Percentiles rank a stretch among this genome's conserved stretches.
Evolutionary conservation across 2,113 vertebrate genomes (phyloP).

Genomic region (Oenanthe melanoleuca): DNA sequence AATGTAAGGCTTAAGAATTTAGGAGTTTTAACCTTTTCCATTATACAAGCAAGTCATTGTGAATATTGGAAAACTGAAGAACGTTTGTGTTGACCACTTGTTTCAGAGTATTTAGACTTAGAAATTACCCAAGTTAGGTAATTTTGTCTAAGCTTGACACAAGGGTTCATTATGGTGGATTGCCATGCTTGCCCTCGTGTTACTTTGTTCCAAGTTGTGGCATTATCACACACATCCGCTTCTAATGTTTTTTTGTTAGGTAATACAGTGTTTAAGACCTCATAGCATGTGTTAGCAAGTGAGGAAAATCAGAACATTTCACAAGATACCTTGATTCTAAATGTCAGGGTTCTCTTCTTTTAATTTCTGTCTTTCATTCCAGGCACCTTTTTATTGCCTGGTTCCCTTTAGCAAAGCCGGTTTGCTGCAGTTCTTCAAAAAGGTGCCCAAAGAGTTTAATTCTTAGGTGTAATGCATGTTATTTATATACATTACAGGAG

Average conservation of each 20-base stretch:
- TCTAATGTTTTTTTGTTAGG: not conserved
- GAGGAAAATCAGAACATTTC: not conserved
- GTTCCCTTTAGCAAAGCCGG: not conserved
- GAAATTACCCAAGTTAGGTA: not conserved
- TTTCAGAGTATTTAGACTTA: not conserved
- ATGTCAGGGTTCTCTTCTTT: not conserved
- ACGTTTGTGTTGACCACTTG: constrained; percentile 11
- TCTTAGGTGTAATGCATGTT: not conserved
- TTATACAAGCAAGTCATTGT: constrained; percentile 1
- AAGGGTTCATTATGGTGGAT: not conserved
- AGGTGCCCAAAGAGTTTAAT: not conserved
- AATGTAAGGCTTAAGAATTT: constrained; percentile 7
- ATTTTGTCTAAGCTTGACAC: constrained; percentile 2
- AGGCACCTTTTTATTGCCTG: not conserved
- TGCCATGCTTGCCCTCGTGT: not conserved
- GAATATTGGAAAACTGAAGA: not conserved
- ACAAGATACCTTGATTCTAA: not conserved
- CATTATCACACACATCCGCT: not conserved
- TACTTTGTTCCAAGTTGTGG: not conserved
- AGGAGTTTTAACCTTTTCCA: not conserved
- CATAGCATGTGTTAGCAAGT: not conserved
- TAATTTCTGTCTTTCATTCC: not conserved
- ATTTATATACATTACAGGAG: not conserved
- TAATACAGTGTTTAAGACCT: not conserved
- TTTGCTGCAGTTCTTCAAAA: not conserved